Evolutionary conservation across 1,140 invertebrate species (phyloP), one percentile per base, ranked within the genome.

Genomic region (Aethina tumida): DNA sequence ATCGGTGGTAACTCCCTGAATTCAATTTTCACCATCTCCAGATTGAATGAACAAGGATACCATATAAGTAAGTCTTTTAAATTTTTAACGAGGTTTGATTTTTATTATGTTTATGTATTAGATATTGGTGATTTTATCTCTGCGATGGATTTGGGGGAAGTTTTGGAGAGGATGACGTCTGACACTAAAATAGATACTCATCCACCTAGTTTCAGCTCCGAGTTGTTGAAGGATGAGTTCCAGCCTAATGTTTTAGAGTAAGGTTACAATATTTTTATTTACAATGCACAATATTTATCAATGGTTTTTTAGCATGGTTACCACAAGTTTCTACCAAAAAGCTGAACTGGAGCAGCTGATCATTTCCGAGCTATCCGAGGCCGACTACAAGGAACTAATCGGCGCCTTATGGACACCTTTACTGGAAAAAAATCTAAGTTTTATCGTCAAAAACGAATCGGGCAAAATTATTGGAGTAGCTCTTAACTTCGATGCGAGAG

Each of bases 1-100:
- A 66, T 89, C 17, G 87, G 87, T 8, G 86, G 87, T 12, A 88
- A 90, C 55, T 90, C 86, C 0, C 65, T 92, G 1, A 90, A 90
- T 56, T 87, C 84, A 0, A 77, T 91, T 21, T 80, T 75, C 37
- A 86, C 83, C 0, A 81, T 91, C 3, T 81, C 81, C 0, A 71
- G 75, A 51, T 59, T 91, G 21, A 66, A 73, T n/a, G 80, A 88
- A 31, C 74, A 77, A 52, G 84, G 84, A 41, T 87, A 79, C 55
- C 67, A 72, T 40, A 83, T 91, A 41, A 73, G 79, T 77, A 60
- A 66, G 63, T 63, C n/a, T 31, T 36, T 18, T 22, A 31, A 8
- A 28, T 26, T 37, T 16, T 38, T 21, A 5, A 35, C 18, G 7
- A 13, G 20, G 8, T 22, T 22, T 38, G 14, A 33, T 32, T 1